Base-by-base conservation (phyloP, 1,140 invertebrate species). In the Idris sp. region DNA sequence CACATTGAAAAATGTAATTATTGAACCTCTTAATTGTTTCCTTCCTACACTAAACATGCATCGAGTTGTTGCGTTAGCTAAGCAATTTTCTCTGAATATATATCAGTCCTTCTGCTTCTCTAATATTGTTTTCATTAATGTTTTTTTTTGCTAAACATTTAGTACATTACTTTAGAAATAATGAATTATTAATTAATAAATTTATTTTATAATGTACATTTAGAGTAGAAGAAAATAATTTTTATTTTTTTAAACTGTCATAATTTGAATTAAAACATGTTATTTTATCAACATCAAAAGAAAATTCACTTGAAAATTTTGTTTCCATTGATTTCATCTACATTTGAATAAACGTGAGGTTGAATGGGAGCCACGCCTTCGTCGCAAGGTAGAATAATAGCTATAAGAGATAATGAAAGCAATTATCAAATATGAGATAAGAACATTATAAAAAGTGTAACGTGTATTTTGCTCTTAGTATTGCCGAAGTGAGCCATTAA, bases 11-110 rank as follows among this genome's bases (percentile, higher is more conserved):
- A 46, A 46, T 5, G 14, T 53, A 36, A 53, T 53, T 53, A 53
- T 19, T 53, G 33, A 53, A 11, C 35, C 22, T 22, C 19, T 36
- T 53, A 53, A 53, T 35, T 38, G 15, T 35, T 53, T 53, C 48
- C 48, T 53, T 53, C 48, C 48, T 38, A 53, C 48, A 53, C 38
- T 53, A 53, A 54, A 41, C 49, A 40, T 28, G 25, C 35, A 54
- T 54, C 41, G 49, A 54, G 25, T 54, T 40, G 41, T 41, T 25
- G 30, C 25, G 26, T 46, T 31, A 46, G 26, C 22, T 43, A 11
- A 2, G 40, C 25, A 46, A 46, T 46, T 9, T 26, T 18, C 36
- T 16, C 5, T n/a, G 15, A 4, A 9, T 30, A 16, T 31, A 46
- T 9, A 30, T 46, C 7, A 18, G 6, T 1, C 16, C 36, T 40